Percentiles rank a stretch among this genome's conserved stretches.
Conservation (phyloP, 1,140 invertebrate species). For the Xylocopa sonorina region DNA sequence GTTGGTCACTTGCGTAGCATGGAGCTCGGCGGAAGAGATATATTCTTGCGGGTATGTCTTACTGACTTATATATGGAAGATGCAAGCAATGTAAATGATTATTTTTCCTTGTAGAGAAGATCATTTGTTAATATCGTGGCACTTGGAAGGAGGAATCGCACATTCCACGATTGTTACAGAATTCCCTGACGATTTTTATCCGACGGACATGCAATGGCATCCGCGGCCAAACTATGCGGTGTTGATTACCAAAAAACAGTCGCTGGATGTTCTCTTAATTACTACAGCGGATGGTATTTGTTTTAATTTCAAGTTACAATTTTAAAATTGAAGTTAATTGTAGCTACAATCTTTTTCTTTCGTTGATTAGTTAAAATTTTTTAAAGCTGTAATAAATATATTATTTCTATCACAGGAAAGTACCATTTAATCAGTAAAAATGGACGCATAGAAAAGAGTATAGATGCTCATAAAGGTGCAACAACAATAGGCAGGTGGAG, state of each 20-base stretch:
- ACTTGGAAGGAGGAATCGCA: slow-evolving; percentile 86
- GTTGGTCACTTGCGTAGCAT: slow-evolving; percentile 92
- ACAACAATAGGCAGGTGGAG: slow-evolving; percentile 94
- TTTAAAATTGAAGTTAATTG: background rate
- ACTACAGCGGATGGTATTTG: slow-evolving; percentile 92
- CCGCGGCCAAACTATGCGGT: slow-evolving; percentile 67
- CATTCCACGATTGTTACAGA: slow-evolving; percentile 90
- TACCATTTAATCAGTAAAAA: slow-evolving; percentile 94
- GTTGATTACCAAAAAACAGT: slow-evolving; percentile 85
- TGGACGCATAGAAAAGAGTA: slow-evolving; percentile 95
- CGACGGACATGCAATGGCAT: slow-evolving; percentile 93
- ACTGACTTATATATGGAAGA: background rate
- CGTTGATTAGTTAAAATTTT: too few species aligned
- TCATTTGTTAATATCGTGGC: slow-evolving; percentile 94
- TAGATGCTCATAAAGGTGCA: slow-evolving; percentile 96
- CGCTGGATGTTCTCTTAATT: slow-evolving; percentile 92
- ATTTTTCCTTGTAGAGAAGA: slow-evolving; percentile 88
- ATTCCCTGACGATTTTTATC: slow-evolving; percentile 91
- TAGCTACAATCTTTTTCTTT: background rate
- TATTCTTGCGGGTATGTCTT: slow-evolving; percentile 90
- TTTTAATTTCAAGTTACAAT: slow-evolving; percentile 36
- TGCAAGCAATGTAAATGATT: slow-evolving; percentile 11
- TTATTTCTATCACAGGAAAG: slow-evolving; percentile 84
- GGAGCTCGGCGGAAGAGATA: slow-evolving; percentile 95
- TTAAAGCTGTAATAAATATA: too few species aligned